Percentiles rank a stretch among this genome's conserved stretches.
phyloP scores from a whole-genome alignment of 2,888 invertebrate species.

The Thumatha senex region DNA sequence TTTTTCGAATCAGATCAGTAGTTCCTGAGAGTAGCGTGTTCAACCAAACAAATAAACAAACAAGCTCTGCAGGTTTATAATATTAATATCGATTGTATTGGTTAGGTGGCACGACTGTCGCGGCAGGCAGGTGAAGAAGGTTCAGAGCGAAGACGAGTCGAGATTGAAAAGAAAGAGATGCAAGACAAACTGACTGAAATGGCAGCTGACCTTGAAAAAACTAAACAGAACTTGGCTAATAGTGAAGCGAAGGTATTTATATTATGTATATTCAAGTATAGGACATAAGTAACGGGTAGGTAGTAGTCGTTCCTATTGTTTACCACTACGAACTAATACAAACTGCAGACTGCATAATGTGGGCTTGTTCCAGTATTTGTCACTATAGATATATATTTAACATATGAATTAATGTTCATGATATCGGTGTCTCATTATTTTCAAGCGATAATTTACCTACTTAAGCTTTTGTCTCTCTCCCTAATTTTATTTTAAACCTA shows the following conservation, averaged over 20 bases:
- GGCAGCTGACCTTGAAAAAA: constrained; percentile 86
- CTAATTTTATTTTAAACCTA: too few species aligned
- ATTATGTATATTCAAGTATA: background rate
- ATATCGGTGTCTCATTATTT: too few species aligned
- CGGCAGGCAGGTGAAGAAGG: constrained; percentile 94
- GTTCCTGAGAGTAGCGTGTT: too few species aligned
- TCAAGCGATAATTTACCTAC: too few species aligned
- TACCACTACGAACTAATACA: background rate
- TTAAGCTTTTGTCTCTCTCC: too few species aligned
- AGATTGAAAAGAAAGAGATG: constrained; percentile 86
- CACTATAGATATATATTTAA: too few species aligned
- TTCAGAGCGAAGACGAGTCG: constrained; percentile 89
- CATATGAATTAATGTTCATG: too few species aligned
- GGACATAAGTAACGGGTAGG: background rate
- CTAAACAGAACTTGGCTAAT: constrained; percentile 85
- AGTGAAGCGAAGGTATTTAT: constrained; percentile 86
- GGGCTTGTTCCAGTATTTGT: too few species aligned
- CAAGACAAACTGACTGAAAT: constrained; percentile 85
- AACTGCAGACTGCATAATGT: too few species aligned
- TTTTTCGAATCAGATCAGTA: too few species aligned
- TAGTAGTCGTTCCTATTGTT: background rate
- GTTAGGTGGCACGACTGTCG: constrained; percentile 89
- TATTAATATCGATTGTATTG: constrained; percentile 14
- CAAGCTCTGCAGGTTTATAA: too few species aligned
- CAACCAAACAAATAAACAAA: too few species aligned